phyloP scores from a whole-genome alignment of 92 coral and sea anemone species.

The Phenganax marumi region DNA sequence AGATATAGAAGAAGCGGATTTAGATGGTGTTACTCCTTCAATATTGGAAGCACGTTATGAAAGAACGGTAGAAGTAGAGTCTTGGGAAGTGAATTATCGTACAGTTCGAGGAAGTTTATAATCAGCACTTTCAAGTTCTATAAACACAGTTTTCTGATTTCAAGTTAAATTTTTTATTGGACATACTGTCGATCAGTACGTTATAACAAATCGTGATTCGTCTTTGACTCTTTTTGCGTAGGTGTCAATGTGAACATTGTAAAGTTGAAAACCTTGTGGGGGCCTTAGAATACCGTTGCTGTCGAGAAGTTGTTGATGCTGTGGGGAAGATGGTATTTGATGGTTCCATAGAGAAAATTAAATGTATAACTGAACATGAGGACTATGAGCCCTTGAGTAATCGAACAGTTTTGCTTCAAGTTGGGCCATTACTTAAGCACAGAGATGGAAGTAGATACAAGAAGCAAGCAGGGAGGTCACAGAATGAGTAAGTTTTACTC shows the following conservation, averaged over 20 bases:
- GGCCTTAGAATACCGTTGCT: slow-evolving; percentile 20
- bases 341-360: slow-evolving; percentile 17
- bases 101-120: not conserved
- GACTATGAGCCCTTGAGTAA: slow-evolving; percentile 5
- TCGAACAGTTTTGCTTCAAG: slow-evolving; percentile 11
- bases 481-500: not conserved
- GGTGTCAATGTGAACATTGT: not conserved
- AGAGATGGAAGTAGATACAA: slow-evolving; percentile 24
- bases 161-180: not conserved
- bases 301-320: slow-evolving; percentile 21
- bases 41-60: slow-evolving; percentile 43
- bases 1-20: not conserved
- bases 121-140: not conserved
- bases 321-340: slow-evolving; percentile 12
- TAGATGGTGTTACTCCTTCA: slow-evolving; percentile 44
- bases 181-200: not conserved
- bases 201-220: not conserved
- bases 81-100: slow-evolving; percentile 17
- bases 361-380: slow-evolving; percentile 1
- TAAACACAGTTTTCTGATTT: not conserved
- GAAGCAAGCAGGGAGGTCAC: not conserved
- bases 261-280: slow-evolving; percentile 4
- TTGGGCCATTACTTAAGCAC: slow-evolving; percentile 11
- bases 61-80: slow-evolving; percentile 17
- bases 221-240: not conserved